Evolutionary conservation across 2,113 vertebrate species (phyloP).

Genomic region (Urocolius indicus): DNA sequence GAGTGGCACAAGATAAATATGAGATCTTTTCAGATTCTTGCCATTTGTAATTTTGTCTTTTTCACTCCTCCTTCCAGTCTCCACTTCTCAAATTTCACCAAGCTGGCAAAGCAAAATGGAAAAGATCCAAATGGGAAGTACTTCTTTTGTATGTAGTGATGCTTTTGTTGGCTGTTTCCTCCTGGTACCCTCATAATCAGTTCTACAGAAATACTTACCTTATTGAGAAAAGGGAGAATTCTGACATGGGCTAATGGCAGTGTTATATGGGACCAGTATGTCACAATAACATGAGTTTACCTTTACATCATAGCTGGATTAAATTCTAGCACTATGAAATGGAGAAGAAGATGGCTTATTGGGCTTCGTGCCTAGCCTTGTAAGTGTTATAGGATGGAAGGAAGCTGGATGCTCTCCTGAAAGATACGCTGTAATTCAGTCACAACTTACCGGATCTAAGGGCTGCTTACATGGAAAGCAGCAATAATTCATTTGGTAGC

Average conservation of each 20-base stretch:
- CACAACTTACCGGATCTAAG: slow-evolving; percentile 25
- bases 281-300: neutral
- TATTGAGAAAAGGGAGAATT: neutral
- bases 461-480: slow-evolving; percentile 35
- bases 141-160: neutral
- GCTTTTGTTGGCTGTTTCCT: slow-evolving; percentile 7
- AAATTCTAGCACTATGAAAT: neutral
- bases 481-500: neutral
- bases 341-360: slow-evolving; percentile 18
- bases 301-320: neutral
- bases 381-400: neutral
- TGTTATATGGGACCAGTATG: neutral
- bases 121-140: neutral
- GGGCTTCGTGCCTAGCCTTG: slow-evolving; percentile 1
- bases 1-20: neutral
- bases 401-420: slow-evolving; percentile 39
- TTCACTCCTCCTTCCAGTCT: neutral
- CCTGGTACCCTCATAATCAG: neutral
- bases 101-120: neutral
- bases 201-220: slow-evolving; percentile 28
- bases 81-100: slow-evolving; percentile 12
- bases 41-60: neutral
- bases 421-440: slow-evolving; percentile 33
- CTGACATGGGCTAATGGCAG: neutral
- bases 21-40: neutral